Evolutionary conservation across 92 coral and sea anemone species (phyloP).

Genomic region (Zoanthus solanderi): DNA sequence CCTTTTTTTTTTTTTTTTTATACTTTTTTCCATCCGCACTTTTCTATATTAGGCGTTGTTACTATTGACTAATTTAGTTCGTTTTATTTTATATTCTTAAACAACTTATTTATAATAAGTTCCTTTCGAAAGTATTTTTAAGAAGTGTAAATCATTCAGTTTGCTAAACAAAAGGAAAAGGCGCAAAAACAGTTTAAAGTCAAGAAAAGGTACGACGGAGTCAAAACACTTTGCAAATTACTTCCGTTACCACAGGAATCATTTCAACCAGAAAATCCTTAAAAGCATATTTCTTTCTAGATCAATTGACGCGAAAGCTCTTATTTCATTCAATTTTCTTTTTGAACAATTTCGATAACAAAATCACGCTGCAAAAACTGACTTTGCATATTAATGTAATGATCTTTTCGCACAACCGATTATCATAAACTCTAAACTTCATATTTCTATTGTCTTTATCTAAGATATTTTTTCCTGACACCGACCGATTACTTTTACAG

Average conservation of each 20-base stretch:
- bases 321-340: neutral
- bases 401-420: neutral
- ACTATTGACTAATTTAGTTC: no score
- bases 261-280: neutral
- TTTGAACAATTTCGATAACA: neutral
- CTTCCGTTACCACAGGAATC: neutral
- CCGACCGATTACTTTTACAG: no score
- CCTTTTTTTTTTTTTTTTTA: no score
- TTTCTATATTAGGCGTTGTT: no score
- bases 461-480: neutral
- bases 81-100: no score
- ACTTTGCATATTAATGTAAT: neutral
- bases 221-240: neutral
- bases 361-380: neutral
- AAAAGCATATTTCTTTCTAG: neutral
- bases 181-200: no score
- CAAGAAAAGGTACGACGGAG: neutral
- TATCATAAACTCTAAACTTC: neutral
- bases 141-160: no score
- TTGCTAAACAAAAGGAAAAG: no score
- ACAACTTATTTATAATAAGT: no score
- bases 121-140: no score
- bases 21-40: no score
- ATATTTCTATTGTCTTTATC: neutral
- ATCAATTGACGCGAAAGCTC: neutral